Evolutionary conservation across 2,797 vertebrate genomes (phyloP).

Genomic region (Cuniculus paca): DNA sequence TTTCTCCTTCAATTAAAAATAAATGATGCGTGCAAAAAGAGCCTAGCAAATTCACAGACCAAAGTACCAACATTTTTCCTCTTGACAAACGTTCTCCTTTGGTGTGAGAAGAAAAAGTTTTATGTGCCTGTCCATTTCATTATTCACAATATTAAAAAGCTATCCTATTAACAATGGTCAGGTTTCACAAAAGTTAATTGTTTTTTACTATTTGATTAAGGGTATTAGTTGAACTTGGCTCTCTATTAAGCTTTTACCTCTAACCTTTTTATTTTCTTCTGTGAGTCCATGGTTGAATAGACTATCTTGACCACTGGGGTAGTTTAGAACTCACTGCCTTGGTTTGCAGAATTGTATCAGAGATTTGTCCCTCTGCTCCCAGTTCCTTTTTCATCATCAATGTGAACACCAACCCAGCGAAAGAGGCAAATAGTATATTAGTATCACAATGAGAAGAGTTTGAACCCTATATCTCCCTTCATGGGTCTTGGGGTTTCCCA

Average conservation of each 20-base stretch:
- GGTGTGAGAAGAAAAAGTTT: background rate
- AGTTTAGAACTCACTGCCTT: background rate
- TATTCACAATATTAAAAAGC: background rate
- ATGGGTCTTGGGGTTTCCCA: background rate
- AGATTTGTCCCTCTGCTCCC: fast-evolving
- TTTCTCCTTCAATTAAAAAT: slow-evolving; percentile 39
- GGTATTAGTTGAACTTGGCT: background rate
- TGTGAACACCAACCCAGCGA: background rate
- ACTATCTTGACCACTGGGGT: background rate
- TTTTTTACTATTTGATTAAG: background rate
- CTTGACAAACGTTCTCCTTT: background rate
- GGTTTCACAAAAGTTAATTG: background rate
- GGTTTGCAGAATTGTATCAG: background rate
- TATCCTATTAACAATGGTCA: background rate
- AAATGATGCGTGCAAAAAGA: background rate
- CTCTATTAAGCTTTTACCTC: background rate
- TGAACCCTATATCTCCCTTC: background rate
- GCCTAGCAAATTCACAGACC: background rate
- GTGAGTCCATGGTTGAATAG: background rate
- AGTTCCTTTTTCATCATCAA: background rate
- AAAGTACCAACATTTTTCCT: background rate
- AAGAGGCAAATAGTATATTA: background rate
- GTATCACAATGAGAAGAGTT: background rate
- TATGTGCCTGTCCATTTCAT: background rate
- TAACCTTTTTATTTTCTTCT: background rate